These are phyloP conservation scores for Mechanitis messenoides DNA, from an alignment of 2,888 invertebrate genomes.

Conservation along the genomic window DNA sequence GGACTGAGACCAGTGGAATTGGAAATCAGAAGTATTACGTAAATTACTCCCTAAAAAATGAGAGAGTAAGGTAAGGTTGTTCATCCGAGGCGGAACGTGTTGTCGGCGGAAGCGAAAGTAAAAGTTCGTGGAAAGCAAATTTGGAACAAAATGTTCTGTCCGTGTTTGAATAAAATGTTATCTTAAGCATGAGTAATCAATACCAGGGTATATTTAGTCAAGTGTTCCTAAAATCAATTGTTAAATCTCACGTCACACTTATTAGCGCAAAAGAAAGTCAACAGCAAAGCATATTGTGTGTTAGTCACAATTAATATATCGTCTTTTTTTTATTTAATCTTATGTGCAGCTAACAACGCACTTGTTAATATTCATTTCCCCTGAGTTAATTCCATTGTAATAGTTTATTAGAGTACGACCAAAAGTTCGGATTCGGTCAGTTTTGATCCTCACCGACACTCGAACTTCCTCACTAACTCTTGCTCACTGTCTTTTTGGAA, in stretches of 20 bases:
- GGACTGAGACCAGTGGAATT: no score
- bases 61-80: constrained; percentile 30
- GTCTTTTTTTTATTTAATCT: background rate
- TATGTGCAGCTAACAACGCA: background rate
- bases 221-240: constrained; percentile 4
- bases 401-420: no score
- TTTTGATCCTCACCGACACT: no score
- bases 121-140: constrained; percentile 33
- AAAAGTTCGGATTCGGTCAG: no score
- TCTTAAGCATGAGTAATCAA: background rate
- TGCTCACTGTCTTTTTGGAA: no score
- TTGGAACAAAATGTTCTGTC: constrained; percentile 6
- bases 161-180: background rate
- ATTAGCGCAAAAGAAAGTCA: constrained; percentile 47
- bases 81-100: constrained; percentile 39
- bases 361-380: background rate
- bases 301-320: constrained; percentile 21
- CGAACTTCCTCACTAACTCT: no score
- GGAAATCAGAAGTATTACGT: no score
- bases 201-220: constrained; percentile 9
- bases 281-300: constrained; percentile 38
- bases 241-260: constrained; percentile 11
- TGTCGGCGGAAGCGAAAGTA: constrained; percentile 51
- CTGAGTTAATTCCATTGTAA: no score
- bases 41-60: background rate